phyloP scores from a whole-genome alignment of 2,888 invertebrate genomes.

The Tigriopus californicus region DNA sequence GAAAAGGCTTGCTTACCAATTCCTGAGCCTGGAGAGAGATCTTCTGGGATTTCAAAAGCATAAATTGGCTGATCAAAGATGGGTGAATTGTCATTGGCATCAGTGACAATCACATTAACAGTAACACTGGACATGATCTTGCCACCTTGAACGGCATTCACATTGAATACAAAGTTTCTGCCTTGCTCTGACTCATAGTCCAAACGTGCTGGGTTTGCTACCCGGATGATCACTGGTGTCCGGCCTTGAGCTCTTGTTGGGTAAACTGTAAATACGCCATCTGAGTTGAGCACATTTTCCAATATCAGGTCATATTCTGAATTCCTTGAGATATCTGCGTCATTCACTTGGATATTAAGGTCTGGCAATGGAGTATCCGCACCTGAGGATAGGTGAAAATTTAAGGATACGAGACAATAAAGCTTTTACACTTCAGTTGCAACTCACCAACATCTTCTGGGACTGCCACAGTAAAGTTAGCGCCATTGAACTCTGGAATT shows the following conservation, averaged over 20 bases:
- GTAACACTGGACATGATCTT: conserved; percentile 18
- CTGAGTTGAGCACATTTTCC: conserved; percentile 39
- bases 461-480: conserved; percentile 45
- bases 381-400: conserved; percentile 16
- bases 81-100: conserved; percentile 32
- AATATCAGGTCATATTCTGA: conserved; percentile 46
- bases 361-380: conserved; percentile 33
- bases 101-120: conserved; percentile 22
- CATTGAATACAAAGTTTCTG: conserved; percentile 19
- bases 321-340: conserved; percentile 51
- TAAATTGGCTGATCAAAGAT: conserved; percentile 3
- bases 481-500: conserved; percentile 46
- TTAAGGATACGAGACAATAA: background rate
- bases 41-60: conserved; percentile 31
- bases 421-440: conserved; percentile 22
- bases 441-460: conserved; percentile 47
- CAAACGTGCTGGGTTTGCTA: conserved; percentile 18
- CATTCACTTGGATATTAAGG: conserved; percentile 49
- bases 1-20: conserved; percentile 34
- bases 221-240: conserved; percentile 47
- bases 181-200: background rate
- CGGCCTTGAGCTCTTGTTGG: conserved; percentile 48
- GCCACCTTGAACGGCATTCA: conserved; percentile 28
- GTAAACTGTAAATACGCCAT: conserved; percentile 39
- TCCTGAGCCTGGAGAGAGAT: conserved; percentile 39